Percentiles rank a stretch among this genome's conserved stretches.
phyloP scores from a whole-genome alignment of 2,113 vertebrate genomes.

The Seriola aureovittata region DNA sequence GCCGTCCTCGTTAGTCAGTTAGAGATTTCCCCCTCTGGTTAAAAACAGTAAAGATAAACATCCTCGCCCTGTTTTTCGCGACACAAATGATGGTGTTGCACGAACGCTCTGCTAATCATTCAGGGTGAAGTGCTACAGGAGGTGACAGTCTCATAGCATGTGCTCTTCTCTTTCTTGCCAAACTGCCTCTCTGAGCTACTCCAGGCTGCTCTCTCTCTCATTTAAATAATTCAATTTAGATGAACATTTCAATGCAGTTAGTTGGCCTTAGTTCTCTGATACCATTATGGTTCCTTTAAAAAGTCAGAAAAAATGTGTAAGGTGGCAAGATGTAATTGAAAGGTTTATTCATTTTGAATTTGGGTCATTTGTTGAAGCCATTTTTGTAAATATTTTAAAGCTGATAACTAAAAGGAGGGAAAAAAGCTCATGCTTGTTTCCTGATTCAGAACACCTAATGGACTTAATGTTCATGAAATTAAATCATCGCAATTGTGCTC shows the following conservation, averaged over 20 bases:
- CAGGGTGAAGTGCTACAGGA: neutral
- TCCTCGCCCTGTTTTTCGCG: neutral
- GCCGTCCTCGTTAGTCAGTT: neutral
- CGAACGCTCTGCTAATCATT: conserved; percentile 6
- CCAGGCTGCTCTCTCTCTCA: neutral
- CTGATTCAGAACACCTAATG: neutral
- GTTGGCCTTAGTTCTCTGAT: neutral
- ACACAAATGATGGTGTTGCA: neutral
- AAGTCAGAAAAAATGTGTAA: neutral
- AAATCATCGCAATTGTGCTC: neutral
- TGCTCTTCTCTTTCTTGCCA: neutral
- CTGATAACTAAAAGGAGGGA: neutral
- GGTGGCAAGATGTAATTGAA: neutral
- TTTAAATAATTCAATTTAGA: neutral
- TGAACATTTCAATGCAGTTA: neutral
- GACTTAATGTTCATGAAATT: neutral
- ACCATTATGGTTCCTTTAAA: neutral
- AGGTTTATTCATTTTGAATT: neutral
- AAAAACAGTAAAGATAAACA: neutral
- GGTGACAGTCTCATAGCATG: conserved; percentile 1
- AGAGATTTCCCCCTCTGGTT: neutral
- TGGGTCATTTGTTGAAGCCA: neutral
- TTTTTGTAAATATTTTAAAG: neutral
- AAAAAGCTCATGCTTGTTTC: neutral
- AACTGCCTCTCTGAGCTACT: neutral